Percentiles rank a stretch among this genome's conserved stretches.
phyloP scores from a whole-genome alignment of 2,113 vertebrate species.

The Pteruthius melanotis region DNA sequence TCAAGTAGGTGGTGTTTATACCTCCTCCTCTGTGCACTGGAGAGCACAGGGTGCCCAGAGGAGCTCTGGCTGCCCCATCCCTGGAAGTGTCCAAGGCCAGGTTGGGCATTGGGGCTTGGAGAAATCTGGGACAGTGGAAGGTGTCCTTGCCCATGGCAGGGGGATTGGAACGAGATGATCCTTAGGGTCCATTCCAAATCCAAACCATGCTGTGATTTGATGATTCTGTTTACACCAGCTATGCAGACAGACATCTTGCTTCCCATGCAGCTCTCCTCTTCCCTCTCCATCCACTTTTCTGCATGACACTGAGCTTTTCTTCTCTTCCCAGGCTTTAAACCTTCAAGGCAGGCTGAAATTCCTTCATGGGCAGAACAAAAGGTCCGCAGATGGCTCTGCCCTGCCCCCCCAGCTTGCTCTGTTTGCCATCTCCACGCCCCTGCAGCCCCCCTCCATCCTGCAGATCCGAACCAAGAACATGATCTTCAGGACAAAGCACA shows the following conservation, averaged over 20 bases:
- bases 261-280: too few relatives aligned
- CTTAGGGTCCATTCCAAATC: background rate
- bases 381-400: conserved; percentile 61
- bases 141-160: background rate
- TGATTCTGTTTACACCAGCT: background rate
- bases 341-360: conserved; percentile 79
- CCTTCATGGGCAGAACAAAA: conserved; percentile 73
- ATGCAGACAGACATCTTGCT: background rate
- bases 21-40: background rate
- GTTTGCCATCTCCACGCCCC: conserved; percentile 76
- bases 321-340: conserved; percentile 68
- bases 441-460: conserved; percentile 75
- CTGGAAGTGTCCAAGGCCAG: background rate
- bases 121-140: background rate
- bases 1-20: background rate
- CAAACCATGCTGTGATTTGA: background rate
- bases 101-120: background rate
- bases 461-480: conserved; percentile 77
- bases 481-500: conserved; percentile 82
- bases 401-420: conserved; percentile 70
- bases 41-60: background rate
- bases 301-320: background rate
- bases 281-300: background rate
- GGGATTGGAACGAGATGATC: background rate
- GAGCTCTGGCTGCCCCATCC: background rate